Percentiles rank a stretch among this genome's conserved stretches.
These are phyloP conservation scores for Zaprionus kolodkinae DNA, from an alignment of 1,140 invertebrate species.

Conservation along the genomic window DNA sequence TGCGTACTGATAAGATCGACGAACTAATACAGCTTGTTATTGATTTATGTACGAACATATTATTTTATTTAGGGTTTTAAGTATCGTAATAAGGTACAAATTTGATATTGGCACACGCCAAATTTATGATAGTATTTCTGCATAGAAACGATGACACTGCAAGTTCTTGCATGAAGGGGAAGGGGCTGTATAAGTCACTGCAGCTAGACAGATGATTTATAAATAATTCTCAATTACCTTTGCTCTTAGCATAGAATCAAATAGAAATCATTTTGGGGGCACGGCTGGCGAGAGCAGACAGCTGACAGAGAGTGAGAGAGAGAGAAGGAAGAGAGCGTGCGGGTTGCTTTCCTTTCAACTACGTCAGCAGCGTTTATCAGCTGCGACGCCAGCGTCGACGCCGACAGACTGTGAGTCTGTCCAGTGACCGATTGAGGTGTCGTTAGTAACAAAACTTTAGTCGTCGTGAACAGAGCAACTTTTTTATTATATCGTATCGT, in stretches of 20 bases:
- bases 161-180: background rate
- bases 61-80: background rate
- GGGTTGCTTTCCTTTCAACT: background rate
- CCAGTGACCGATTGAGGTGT: conserved; percentile 45
- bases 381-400: conserved; percentile 19
- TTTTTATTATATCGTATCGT: conserved; percentile 45
- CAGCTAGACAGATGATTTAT: background rate
- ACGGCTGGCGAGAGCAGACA: conserved; percentile 41
- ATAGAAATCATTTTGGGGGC: conserved; percentile 57
- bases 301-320: conserved; percentile 30
- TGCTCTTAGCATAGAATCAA: conserved; percentile 11
- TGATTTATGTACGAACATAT: background rate
- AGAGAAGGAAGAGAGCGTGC: background rate
- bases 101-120: background rate
- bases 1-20: background rate
- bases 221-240: background rate
- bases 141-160: background rate
- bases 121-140: background rate
- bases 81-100: background rate
- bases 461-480: conserved; percentile 70
- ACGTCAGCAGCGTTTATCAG: conserved; percentile 50
- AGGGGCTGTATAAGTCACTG: background rate
- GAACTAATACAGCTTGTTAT: background rate
- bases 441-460: conserved; percentile 76
- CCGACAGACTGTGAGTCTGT: conserved; percentile 9